These are phyloP conservation scores for Sebastes baramenuke DNA, from an alignment of 2,797 vertebrate genomes.

Conservation along the genomic window DNA sequence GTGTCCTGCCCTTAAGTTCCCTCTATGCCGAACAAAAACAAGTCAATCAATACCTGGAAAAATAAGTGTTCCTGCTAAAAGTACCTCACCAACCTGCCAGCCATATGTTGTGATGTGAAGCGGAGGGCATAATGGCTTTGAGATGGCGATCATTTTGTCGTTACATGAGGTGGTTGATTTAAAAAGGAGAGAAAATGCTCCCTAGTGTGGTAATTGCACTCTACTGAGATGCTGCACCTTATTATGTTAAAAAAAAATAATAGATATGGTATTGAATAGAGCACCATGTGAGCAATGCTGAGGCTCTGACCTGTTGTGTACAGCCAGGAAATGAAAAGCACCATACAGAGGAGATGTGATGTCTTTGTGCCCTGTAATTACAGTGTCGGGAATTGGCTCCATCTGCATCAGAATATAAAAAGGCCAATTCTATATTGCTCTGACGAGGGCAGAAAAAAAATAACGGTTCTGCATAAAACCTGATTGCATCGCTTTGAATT, in stretches of 20 bases:
- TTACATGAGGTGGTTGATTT: neutral
- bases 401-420: conserved; percentile 4
- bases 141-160: neutral
- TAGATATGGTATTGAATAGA: conserved; percentile 3
- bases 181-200: neutral
- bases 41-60: neutral
- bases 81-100: neutral
- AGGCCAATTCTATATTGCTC: neutral
- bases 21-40: neutral
- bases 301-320: neutral
- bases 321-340: conserved; percentile 45
- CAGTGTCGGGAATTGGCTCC: neutral
- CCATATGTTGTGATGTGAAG: neutral
- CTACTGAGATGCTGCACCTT: neutral
- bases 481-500: neutral
- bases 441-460: neutral
- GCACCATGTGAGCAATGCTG: neutral
- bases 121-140: neutral
- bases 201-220: conserved; percentile 1
- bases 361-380: conserved; percentile 39
- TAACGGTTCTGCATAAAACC: neutral
- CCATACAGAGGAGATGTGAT: neutral
- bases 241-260: neutral
- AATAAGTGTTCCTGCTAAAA: neutral
- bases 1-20: neutral